Evolutionary conservation across 2,797 vertebrate genomes (phyloP), one percentile per base, ranked within the genome.

Genomic region (Bradypus variegatus): DNA sequence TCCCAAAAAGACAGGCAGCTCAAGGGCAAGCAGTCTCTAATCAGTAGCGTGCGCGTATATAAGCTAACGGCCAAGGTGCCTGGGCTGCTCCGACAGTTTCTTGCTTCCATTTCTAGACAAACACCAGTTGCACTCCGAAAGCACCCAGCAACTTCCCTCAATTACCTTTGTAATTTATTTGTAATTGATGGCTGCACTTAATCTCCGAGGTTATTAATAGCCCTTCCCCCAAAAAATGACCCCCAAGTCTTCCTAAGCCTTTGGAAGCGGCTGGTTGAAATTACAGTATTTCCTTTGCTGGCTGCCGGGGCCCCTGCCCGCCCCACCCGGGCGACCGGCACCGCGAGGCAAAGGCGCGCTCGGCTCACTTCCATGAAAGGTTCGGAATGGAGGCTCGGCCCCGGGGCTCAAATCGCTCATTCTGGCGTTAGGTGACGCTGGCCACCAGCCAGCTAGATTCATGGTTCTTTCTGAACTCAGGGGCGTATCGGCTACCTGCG

Each of bases 171-270:
- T 92, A 94, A 94, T 96, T 94, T 92, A 91, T 75, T 78, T 87
- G 94, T 91, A 95, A 96, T 95, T 96, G 95, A 96, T 79, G 76
- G 91, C 95, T 88, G 89, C 94, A 93, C 82, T 95, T 95, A 92
- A 94, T 90, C 96, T 95, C 91, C 90, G 79, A 83, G 67, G 88
- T 89, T 94, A 95, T 96, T 96, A 95, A 95, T 93, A 93, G 85
- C 83, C 60, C 86, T 91, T 91, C 91, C 48, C 48, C 5, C 58
- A 60, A 95, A 95, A 93, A 93, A 94, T 91, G 84, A 84, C 77
- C 89, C 94, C 88, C 93, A 78, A 86, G 58, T 93, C 69, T 94
- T 72, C 90, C 80, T 83, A 92, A 96, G 85, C 84, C 87, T 81
- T 91, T 93, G 89, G 91, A 95, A 96, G 75, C 4, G 64, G 91